phyloP scores from a whole-genome alignment of 2,888 invertebrate genomes.

The Argyra leucocephala region DNA sequence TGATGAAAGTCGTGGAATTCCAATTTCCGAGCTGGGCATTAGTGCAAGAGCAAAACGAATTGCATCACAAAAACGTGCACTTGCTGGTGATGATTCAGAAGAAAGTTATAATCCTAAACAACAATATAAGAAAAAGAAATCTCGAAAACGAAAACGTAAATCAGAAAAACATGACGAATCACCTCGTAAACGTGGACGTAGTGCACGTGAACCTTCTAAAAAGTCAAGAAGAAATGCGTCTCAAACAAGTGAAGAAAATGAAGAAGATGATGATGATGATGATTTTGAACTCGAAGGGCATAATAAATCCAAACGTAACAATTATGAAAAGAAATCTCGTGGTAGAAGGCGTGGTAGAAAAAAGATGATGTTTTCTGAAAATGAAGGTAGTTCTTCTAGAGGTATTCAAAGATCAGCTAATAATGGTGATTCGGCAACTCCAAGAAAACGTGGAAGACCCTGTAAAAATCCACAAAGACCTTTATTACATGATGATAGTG shows the following conservation, averaged over 20 bases:
- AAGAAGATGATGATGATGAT: slow-evolving; percentile 27
- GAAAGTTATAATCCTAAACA: slow-evolving; percentile 48
- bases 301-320: slow-evolving; percentile 20
- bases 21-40: slow-evolving; percentile 22
- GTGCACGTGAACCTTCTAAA: slow-evolving; percentile 18
- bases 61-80: slow-evolving; percentile 26
- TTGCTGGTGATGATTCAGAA: slow-evolving; percentile 46
- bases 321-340: slow-evolving; percentile 25
- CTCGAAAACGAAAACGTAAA: slow-evolving; percentile 30
- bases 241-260: slow-evolving; percentile 31
- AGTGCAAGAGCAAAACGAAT: slow-evolving; percentile 23
- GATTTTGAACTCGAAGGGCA: slow-evolving; percentile 2
- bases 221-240: slow-evolving; percentile 17
- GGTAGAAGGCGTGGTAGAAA: slow-evolving; percentile 18
- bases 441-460: slow-evolving; percentile 27
- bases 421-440: background rate
- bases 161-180: background rate
- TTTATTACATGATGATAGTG: slow-evolving; percentile 4
- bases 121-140: slow-evolving; percentile 22
- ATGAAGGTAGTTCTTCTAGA: background rate
- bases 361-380: background rate
- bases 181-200: slow-evolving; percentile 27
- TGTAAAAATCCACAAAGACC: slow-evolving; percentile 21
- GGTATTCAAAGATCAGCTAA: background rate
- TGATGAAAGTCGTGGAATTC: slow-evolving; percentile 23